phyloP scores from a whole-genome alignment of 2,797 vertebrate species.

The Euphonia xanthogaster region DNA sequence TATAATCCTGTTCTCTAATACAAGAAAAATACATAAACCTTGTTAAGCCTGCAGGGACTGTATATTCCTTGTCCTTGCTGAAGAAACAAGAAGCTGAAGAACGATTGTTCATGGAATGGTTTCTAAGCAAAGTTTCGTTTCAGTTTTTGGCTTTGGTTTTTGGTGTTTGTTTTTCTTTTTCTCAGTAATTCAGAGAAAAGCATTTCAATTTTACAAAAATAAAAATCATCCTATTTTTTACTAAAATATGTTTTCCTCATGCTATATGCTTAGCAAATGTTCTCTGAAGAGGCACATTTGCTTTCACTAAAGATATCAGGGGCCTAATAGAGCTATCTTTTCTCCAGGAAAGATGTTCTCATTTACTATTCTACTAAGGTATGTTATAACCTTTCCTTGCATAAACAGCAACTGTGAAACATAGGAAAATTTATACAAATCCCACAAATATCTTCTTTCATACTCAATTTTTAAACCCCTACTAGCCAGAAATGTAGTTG shows the following conservation, averaged over 20 bases:
- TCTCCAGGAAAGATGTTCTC: neutral
- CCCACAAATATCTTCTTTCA: neutral
- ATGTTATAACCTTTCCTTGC: neutral
- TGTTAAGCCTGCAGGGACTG: neutral
- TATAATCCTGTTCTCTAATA: conserved; percentile 4
- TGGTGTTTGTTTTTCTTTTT: neutral
- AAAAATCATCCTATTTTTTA: neutral
- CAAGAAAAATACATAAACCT: conserved; percentile 8
- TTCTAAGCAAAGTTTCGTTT: neutral
- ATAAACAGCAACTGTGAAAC: neutral
- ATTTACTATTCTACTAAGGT: neutral
- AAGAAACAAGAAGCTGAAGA: neutral
- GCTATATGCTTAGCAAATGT: neutral
- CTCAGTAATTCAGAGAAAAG: neutral
- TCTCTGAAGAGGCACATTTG: neutral
- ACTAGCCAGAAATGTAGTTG: neutral
- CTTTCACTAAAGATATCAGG: neutral
- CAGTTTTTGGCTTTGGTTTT: neutral
- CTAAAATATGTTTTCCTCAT: neutral
- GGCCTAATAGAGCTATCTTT: neutral
- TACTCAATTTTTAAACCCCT: neutral
- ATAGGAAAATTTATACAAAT: neutral
- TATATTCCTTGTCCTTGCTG: neutral
- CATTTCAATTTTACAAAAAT: neutral
- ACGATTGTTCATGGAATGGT: neutral